Percentiles rank a stretch among this genome's conserved stretches.
phyloP scores from a whole-genome alignment of 2,797 vertebrate genomes.

The Cynopterus sphinx region DNA sequence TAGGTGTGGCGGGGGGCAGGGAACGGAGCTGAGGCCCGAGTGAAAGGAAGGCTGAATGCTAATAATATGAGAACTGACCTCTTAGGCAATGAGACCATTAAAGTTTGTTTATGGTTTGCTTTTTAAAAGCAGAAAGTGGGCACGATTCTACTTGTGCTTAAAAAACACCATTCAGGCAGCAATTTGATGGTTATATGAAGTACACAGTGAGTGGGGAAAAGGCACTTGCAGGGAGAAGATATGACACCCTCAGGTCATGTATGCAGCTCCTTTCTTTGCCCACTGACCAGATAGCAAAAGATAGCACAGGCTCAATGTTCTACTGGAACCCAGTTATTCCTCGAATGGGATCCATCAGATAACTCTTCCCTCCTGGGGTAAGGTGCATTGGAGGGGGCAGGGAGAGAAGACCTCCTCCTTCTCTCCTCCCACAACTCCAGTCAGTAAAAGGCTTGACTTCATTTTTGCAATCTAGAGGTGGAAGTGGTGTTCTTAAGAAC shows the following conservation, averaged over 20 bases:
- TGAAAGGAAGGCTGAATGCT: not conserved
- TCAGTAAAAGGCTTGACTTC: not conserved
- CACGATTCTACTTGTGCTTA: not conserved
- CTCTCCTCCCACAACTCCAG: not conserved
- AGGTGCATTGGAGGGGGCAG: rapidly evolving
- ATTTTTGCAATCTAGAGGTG: not conserved
- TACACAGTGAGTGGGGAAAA: too few relatives aligned
- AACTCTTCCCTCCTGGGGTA: not conserved
- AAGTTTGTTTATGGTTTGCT: not conserved
- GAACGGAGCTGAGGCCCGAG: not conserved
- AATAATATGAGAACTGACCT: not conserved
- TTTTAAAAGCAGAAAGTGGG: not conserved
- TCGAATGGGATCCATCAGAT: not conserved
- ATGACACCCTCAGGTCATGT: not conserved
- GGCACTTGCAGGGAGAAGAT: not conserved
- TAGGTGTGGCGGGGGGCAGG: not conserved
- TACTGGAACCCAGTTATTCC: not conserved
- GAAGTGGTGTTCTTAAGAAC: not conserved
- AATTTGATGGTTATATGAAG: not conserved
- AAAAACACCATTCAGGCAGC: not conserved
- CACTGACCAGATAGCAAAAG: not conserved
- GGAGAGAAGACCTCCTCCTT: not conserved
- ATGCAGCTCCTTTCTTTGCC: not conserved
- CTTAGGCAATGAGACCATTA: not conserved
- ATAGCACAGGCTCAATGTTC: not conserved